Conservation (phyloP, 2,113 vertebrate genomes). For the Lophura nycthemera region DNA sequence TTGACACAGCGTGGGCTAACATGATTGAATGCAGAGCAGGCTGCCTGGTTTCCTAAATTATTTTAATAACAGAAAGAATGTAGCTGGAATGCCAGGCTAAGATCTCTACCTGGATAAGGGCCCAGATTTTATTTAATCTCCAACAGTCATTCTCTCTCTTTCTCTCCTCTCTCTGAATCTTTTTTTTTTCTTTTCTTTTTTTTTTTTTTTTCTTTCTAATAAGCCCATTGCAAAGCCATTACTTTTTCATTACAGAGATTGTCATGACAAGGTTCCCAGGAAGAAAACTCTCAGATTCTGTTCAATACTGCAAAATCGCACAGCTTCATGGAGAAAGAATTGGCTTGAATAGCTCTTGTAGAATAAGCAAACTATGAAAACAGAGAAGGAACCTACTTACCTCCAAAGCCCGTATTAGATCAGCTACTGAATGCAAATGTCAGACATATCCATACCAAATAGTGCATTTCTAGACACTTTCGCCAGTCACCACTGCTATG, state of each 20-base stretch:
- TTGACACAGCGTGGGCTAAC: conserved; percentile 70
- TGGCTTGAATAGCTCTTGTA: not conserved
- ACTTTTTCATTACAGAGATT: conserved; percentile 38
- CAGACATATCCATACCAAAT: not conserved
- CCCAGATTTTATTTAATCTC: conserved; percentile 69
- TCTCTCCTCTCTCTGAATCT: not conserved
- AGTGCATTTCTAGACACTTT: not conserved
- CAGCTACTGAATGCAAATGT: not conserved
- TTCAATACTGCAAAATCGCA: not conserved
- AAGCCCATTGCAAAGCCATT: conserved; percentile 43
- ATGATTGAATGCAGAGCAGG: conserved; percentile 68
- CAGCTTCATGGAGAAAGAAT: not conserved
- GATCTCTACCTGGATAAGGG: conserved; percentile 74
- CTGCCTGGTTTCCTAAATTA: conserved; percentile 72
- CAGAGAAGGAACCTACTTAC: not conserved
- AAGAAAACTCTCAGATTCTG: not conserved
- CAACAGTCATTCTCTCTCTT: conserved; percentile 5
- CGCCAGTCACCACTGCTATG: not conserved
- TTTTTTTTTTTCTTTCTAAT: not conserved
- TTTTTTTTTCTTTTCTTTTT: not conserved
- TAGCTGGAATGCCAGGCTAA: conserved; percentile 76
- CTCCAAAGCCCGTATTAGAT: not conserved
- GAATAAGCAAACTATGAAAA: not conserved
- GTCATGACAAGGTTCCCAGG: not conserved
- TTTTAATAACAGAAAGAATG: conserved; percentile 82